Conservation (phyloP, 2,113 vertebrate species). For the Neofelis nebulosa region DNA sequence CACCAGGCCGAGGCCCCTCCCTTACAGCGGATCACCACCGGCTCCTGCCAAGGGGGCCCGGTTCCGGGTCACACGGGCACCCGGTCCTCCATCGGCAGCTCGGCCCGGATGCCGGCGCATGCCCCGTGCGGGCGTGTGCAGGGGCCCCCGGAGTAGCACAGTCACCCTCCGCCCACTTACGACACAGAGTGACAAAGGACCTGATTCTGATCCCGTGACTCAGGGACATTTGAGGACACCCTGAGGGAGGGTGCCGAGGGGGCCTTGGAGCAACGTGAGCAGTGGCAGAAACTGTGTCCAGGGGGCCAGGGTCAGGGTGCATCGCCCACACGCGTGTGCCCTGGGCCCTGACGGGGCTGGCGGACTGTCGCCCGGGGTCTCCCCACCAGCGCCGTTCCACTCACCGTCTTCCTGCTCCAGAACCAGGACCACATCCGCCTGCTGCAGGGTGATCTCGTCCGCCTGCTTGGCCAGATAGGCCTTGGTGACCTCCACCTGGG, state of each 20-base stretch:
- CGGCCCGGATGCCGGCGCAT: accelerated
- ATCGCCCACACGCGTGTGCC: not conserved
- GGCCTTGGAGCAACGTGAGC: accelerated
- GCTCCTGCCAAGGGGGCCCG: too few species aligned
- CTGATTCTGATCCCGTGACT: not conserved
- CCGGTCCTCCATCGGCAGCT: too few species aligned
- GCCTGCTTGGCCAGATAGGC: conserved; percentile 91
- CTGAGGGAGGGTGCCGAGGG: not conserved
- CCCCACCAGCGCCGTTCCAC: not conserved
- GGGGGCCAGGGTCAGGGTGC: too few species aligned
- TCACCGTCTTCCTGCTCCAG: conserved; percentile 90
- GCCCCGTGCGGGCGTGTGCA: accelerated
- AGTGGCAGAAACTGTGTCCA: too few species aligned
- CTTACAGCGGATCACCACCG: accelerated
- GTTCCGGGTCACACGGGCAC: accelerated
- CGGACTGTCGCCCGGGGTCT: not conserved
- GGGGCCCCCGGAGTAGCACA: not conserved
- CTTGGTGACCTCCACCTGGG: conserved; percentile 92
- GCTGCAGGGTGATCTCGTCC: conserved; percentile 93
- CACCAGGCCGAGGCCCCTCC: not conserved
- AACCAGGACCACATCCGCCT: conserved; percentile 92
- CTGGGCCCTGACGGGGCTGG: not conserved
- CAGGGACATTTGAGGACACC: accelerated
- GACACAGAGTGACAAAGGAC: too few species aligned
- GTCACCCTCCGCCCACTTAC: too few species aligned